Evolutionary conservation across 2,888 invertebrate species (phyloP), one percentile per base, ranked within the genome.

Genomic region (Octonoba sinensis): DNA sequence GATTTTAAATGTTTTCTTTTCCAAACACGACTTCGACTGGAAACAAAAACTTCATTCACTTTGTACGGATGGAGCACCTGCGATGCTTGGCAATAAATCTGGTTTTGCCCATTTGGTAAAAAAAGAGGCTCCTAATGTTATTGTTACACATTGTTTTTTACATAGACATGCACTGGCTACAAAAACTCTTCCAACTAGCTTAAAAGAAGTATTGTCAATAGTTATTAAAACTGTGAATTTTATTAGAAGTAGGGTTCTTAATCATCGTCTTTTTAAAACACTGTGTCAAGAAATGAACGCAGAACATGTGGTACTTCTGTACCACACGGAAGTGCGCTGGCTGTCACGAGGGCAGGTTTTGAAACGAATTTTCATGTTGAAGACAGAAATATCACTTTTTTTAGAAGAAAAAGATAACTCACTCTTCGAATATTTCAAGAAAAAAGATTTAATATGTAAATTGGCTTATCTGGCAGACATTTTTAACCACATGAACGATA

Each of bases 161-260:
- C n/a, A n/a, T n/a, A n/a, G n/a, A n/a, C n/a, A n/a, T n/a, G n/a
- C n/a, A n/a, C n/a, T n/a, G n/a, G n/a, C n/a, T n/a, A n/a, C n/a
- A n/a, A n/a, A n/a, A n/a, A n/a, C n/a, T n/a, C n/a, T n/a, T n/a
- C n/a, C n/a, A n/a, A n/a, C n/a, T n/a, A n/a, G n/a, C n/a, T n/a
- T n/a, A n/a, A n/a, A n/a, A n/a, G n/a, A n/a, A n/a, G n/a, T n/a
- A n/a, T n/a, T n/a, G n/a, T n/a, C n/a, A n/a, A n/a, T n/a, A n/a
- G n/a, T n/a, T n/a, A n/a, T n/a, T n/a, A n/a, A n/a, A 56, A 69
- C 57, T 69, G 69, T 69, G 60, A 71, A 71, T 71, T 71, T 71
- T 71, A 71, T 71, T 71, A 71, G 71, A 71, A 71, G 71, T 71
- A 71, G 71, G 60, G 71, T 60, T 71, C 71, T 71, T 71, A 71